These are phyloP conservation scores for Rhinolophus ferrumequinum DNA, from an alignment of 2,113 vertebrate species.

Conservation along the genomic window DNA sequence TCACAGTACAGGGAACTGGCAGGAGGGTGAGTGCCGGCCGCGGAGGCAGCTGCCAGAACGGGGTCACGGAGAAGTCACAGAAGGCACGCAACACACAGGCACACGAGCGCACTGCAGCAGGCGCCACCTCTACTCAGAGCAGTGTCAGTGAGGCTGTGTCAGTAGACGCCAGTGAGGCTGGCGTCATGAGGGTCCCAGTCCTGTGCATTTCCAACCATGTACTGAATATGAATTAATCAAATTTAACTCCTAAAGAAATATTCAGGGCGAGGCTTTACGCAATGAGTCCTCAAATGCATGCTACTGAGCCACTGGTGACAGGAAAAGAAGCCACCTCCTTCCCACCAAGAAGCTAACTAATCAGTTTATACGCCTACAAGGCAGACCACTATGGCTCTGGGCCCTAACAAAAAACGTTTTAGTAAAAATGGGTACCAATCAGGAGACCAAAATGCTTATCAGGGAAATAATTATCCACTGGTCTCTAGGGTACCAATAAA, in stretches of 20 bases:
- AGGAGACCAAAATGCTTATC: neutral
- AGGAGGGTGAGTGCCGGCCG: neutral
- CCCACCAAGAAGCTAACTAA: neutral
- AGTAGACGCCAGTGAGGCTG: neutral
- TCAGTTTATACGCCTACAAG: neutral
- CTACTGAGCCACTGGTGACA: neutral
- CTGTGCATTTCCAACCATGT: neutral
- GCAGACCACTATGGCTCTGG: neutral
- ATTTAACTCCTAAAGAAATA: neutral
- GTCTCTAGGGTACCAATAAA: neutral
- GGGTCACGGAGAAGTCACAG: neutral
- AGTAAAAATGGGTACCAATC: neutral
- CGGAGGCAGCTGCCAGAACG: neutral
- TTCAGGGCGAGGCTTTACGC: neutral
- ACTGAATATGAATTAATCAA: neutral
- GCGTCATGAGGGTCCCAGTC: neutral
- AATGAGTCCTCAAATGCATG: neutral
- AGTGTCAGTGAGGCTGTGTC: neutral
- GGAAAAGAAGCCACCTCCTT: neutral
- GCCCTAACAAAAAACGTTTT: neutral
- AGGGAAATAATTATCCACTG: neutral
- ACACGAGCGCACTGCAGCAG: too few species aligned
- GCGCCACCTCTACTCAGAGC: rapidly evolving
- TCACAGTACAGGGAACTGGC: neutral
- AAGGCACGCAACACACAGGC: neutral